Evolutionary conservation across 1,140 invertebrate genomes (phyloP).

Genomic region (Nomia melanderi): DNA sequence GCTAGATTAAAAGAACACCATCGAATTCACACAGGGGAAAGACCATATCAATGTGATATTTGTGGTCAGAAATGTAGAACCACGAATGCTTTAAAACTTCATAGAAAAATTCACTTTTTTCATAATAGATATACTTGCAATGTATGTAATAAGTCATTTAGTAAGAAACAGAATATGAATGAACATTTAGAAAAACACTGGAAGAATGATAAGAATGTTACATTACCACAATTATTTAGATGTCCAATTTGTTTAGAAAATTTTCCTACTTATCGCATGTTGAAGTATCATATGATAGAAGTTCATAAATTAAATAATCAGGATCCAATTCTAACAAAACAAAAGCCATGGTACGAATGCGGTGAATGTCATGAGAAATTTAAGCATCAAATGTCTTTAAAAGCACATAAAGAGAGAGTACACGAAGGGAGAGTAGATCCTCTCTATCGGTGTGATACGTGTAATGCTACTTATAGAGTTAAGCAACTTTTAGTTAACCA

Average conservation of each 20-base stretch:
- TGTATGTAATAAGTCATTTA: slow-evolving; percentile 61
- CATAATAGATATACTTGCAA: slow-evolving; percentile 56
- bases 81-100: slow-evolving; percentile 57
- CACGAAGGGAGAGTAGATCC: slow-evolving; percentile 59
- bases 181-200: slow-evolving; percentile 68
- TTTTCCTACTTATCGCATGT: slow-evolving; percentile 61
- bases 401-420: slow-evolving; percentile 61
- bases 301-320: slow-evolving; percentile 54
- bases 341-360: slow-evolving; percentile 62
- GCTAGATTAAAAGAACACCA: slow-evolving; percentile 61
- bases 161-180: slow-evolving; percentile 65
- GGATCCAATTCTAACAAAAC: slow-evolving; percentile 58
- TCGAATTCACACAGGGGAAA: slow-evolving; percentile 63
- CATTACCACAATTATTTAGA: slow-evolving; percentile 53
- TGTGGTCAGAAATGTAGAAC: slow-evolving; percentile 62
- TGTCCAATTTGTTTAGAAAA: slow-evolving; percentile 53
- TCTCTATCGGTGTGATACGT: slow-evolving; percentile 58
- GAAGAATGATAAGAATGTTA: slow-evolving; percentile 61
- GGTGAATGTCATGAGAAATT: slow-evolving; percentile 63
- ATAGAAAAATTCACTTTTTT: slow-evolving; percentile 60
- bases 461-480: slow-evolving; percentile 51
- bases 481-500: slow-evolving; percentile 62
- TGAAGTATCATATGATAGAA: slow-evolving; percentile 60
- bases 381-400: slow-evolving; percentile 68
- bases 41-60: slow-evolving; percentile 59